These are phyloP conservation scores for Ariopsis seemanni DNA, from an alignment of 2,113 vertebrate genomes.

Conservation along the genomic window DNA sequence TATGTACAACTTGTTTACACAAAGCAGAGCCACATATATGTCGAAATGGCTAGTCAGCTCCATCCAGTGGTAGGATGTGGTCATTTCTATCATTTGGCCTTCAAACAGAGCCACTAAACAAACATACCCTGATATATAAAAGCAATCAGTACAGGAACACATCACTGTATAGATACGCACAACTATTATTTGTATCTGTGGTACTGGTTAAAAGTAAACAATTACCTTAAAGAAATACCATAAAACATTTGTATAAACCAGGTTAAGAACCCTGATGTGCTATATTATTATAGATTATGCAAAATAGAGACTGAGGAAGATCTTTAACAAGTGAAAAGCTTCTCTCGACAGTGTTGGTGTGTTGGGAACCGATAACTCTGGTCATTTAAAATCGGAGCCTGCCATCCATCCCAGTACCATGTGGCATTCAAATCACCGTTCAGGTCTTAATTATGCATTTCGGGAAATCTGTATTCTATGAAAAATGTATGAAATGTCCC, in stretches of 20 bases:
- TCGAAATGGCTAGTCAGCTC: slow-evolving; percentile 26
- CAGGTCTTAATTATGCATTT: background rate
- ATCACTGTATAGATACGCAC: background rate
- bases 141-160: background rate
- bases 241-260: background rate
- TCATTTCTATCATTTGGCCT: background rate
- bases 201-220: background rate
- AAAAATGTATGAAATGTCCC: background rate
- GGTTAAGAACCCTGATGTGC: background rate
- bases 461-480: background rate
- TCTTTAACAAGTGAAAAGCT: background rate
- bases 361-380: background rate
- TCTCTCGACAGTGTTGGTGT: background rate
- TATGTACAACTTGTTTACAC: background rate
- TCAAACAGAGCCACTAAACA: background rate
- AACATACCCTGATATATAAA: background rate
- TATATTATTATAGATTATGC: background rate
- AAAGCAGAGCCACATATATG: background rate
- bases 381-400: background rate
- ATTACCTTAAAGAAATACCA: background rate
- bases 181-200: background rate
- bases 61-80: slow-evolving; percentile 37
- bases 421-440: background rate
- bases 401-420: background rate
- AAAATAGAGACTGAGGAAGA: background rate